Evolutionary conservation across 2,888 invertebrate species (phyloP).

Genomic region (Athalia circularis): DNA sequence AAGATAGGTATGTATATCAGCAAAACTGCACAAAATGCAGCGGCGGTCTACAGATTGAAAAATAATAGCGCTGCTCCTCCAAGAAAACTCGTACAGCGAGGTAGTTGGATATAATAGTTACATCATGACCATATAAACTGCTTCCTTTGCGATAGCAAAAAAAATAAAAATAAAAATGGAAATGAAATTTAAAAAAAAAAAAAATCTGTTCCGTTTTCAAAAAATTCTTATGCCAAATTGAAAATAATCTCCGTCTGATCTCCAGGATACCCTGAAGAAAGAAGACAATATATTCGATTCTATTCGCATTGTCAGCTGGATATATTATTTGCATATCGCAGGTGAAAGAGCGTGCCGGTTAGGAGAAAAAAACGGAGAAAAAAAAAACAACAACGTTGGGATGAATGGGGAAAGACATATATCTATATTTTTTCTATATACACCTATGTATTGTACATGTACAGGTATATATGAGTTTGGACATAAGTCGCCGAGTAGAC

Average conservation of each 20-base stretch:
- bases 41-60: background rate
- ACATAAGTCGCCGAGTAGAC: background rate
- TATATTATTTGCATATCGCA: no score
- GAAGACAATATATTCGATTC: no score
- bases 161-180: background rate
- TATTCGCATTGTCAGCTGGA: no score
- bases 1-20: constrained; percentile 6
- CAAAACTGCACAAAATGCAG: background rate
- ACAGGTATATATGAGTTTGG: background rate
- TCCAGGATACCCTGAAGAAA: no score
- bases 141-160: background rate
- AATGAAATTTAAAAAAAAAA: background rate
- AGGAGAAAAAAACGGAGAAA: no score
- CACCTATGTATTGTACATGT: no score
- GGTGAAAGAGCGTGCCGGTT: no score
- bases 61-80: background rate
- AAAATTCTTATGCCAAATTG: background rate
- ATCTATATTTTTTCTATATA: no score
- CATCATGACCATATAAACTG: background rate
- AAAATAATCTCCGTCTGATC: background rate
- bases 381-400: no score
- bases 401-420: background rate
- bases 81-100: background rate
- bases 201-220: background rate
- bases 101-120: background rate